Evolutionary conservation across 2,888 invertebrate genomes (phyloP).

Genomic region (Euproctis similis): DNA sequence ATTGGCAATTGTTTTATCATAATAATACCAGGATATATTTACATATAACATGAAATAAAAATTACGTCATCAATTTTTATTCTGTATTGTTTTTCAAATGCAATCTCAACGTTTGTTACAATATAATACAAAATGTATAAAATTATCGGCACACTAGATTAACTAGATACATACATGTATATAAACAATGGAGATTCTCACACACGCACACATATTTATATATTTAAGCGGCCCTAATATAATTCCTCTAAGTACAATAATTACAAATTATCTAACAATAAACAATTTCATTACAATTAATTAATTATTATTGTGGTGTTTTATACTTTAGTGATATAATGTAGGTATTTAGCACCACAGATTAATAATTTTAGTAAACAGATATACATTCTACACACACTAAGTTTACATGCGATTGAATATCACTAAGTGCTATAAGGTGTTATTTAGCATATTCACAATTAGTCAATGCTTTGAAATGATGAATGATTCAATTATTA

Average conservation of each 20-base stretch:
- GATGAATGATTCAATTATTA: no score
- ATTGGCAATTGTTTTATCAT: no score
- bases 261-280: no score
- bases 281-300: no score
- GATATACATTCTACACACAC: constrained; percentile 8
- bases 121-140: constrained; percentile 71
- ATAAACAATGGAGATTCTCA: constrained; percentile 51
- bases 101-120: constrained; percentile 72
- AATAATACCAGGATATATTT: no score
- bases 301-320: constrained; percentile 16
- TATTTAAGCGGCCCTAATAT: constrained; percentile 23
- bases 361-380: constrained; percentile 9
- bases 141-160: constrained; percentile 50
- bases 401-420: no score
- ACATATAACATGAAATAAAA: no score
- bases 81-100: constrained; percentile 68
- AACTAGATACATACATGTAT: constrained; percentile 36
- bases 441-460: no score
- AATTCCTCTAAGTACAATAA: constrained; percentile 29
- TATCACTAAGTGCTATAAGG: no score
- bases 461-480: no score
- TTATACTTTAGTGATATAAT: constrained; percentile 14
- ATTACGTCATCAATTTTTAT: constrained; percentile 37
- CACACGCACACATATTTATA: constrained; percentile 53
- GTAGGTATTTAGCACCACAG: constrained; percentile 29